phyloP scores from a whole-genome alignment of 2,113 vertebrate species.

The Macrotus californicus region DNA sequence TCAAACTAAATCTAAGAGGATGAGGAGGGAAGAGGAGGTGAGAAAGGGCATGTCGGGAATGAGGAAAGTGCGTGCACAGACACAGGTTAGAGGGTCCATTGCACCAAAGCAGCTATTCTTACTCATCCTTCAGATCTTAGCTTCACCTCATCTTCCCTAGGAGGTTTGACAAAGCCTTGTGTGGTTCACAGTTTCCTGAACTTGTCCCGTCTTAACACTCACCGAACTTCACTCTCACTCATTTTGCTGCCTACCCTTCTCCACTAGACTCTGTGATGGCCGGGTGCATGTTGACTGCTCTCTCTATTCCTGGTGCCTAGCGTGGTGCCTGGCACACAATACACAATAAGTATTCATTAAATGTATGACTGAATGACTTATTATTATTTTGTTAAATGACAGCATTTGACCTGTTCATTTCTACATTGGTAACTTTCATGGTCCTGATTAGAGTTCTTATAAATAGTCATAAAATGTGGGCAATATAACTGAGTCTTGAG shows the following conservation, averaged over 20 bases:
- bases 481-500: neutral
- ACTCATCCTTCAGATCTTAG: neutral
- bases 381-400: slow-evolving; percentile 13
- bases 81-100: neutral
- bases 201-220: neutral
- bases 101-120: neutral
- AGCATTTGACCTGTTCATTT: neutral
- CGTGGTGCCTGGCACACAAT: neutral
- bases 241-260: neutral
- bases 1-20: neutral
- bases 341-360: neutral
- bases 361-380: neutral
- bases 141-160: neutral
- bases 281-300: neutral
- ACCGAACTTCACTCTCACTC: neutral
- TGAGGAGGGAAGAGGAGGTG: neutral
- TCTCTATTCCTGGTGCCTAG: neutral
- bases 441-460: neutral
- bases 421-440: neutral
- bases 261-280: neutral
- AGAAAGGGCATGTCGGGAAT: neutral
- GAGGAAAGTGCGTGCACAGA: neutral
- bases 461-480: neutral
- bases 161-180: neutral
- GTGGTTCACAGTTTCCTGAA: neutral